Percentiles rank a stretch among this genome's conserved stretches.
Conservation (phyloP, 2,888 invertebrate species). For the Heliconius hortense region DNA sequence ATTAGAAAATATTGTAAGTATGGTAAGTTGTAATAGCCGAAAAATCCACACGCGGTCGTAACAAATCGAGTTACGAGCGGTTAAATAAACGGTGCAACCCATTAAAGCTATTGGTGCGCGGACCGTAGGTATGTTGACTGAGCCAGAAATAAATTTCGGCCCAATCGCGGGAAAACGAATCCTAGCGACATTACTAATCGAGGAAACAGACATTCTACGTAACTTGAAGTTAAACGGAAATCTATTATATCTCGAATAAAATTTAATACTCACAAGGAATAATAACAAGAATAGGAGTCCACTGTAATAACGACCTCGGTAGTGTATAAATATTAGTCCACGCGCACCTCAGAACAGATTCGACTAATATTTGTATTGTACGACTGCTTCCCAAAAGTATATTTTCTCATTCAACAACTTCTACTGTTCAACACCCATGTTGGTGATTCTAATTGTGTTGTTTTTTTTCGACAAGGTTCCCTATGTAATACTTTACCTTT, state of each 20-base stretch:
- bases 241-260: slow-evolving; percentile 24
- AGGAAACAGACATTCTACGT: slow-evolving; percentile 34
- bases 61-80: slow-evolving; percentile 73
- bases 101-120: slow-evolving; percentile 67
- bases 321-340: slow-evolving; percentile 71
- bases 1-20: slow-evolving; percentile 47
- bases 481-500: slow-evolving; percentile 54
- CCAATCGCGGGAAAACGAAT: slow-evolving; percentile 53
- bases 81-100: slow-evolving; percentile 76
- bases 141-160: slow-evolving; percentile 74
- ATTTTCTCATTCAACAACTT: slow-evolving; percentile 77
- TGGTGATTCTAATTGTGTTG: slow-evolving; percentile 58
- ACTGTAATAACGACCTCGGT: slow-evolving; percentile 70
- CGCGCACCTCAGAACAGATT: slow-evolving; percentile 74
- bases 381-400: slow-evolving; percentile 74
- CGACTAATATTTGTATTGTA: slow-evolving; percentile 75
- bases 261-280: slow-evolving; percentile 5
- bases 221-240: slow-evolving; percentile 26
- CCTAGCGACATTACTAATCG: slow-evolving; percentile 42
- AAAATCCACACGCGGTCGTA: slow-evolving; percentile 71
- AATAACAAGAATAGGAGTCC: slow-evolving; percentile 52
- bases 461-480: slow-evolving; percentile 61
- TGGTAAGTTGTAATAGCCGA: slow-evolving; percentile 58
- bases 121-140: slow-evolving; percentile 57
- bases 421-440: slow-evolving; percentile 69